Conservation (phyloP, 2,888 invertebrate species). For the Drosophila picticornis region DNA sequence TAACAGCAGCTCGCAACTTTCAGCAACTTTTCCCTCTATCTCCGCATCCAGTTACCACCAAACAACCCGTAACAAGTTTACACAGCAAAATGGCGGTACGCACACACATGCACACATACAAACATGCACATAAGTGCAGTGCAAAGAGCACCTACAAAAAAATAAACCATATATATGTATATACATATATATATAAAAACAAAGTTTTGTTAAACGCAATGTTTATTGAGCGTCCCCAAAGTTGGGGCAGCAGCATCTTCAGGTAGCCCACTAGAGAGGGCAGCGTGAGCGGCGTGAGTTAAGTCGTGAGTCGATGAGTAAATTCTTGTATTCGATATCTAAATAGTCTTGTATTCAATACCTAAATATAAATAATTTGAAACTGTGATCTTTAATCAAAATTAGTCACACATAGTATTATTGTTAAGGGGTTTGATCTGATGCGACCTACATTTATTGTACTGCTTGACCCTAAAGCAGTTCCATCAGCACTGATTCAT, state of each 20-base stretch:
- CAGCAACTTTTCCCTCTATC: slow-evolving; percentile 13
- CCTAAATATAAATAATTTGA: background rate
- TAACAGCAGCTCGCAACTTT: slow-evolving; percentile 60
- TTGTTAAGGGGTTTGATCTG: background rate
- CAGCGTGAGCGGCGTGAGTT: slow-evolving; percentile 15
- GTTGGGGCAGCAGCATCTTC: slow-evolving; percentile 43
- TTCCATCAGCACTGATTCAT: background rate
- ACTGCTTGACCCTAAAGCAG: background rate
- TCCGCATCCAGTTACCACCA: background rate
- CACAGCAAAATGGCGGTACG: slow-evolving; percentile 73
- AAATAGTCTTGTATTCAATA: no score
- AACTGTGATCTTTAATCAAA: background rate
- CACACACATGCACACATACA: slow-evolving; percentile 11
- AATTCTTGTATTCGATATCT: background rate
- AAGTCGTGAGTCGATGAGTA: background rate
- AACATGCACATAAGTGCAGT: background rate
- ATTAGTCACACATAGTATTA: background rate
- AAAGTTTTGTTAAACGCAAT: slow-evolving; percentile 73
- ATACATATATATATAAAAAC: slow-evolving; percentile 35
- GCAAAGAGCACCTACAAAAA: slow-evolving; percentile 33
- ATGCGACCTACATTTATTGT: background rate
- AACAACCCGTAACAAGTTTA: slow-evolving; percentile 54
- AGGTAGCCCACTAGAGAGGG: slow-evolving; percentile 38
- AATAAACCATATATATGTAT: background rate
- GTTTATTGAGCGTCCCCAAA: slow-evolving; percentile 72